Percentiles rank a stretch among this genome's conserved stretches.
These are phyloP conservation scores for Cotesia glomerata DNA, from an alignment of 1,140 invertebrate genomes.

Conservation along the genomic window DNA sequence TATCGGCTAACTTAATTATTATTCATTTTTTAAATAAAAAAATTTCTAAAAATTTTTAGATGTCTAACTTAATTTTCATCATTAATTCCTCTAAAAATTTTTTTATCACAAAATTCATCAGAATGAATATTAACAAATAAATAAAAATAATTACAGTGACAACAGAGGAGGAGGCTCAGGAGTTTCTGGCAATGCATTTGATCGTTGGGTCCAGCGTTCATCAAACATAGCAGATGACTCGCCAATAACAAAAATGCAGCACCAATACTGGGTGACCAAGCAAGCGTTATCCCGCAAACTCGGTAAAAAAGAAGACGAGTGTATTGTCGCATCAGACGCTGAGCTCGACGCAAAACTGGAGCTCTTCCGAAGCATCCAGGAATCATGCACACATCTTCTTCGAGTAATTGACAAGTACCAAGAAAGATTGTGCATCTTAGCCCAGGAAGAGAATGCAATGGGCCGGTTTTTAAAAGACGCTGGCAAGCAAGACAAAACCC, in stretches of 20 bases:
- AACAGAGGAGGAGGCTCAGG: constrained; percentile 34
- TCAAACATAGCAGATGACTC: constrained; percentile 46
- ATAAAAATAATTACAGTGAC: too few relatives aligned
- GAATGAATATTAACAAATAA: too few relatives aligned
- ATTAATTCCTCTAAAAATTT: too few relatives aligned
- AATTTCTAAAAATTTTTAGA: too few relatives aligned
- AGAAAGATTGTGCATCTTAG: constrained; percentile 86
- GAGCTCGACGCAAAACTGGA: constrained; percentile 97
- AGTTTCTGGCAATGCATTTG: constrained; percentile 47
- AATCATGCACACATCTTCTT: constrained; percentile 88
- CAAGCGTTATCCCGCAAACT: constrained; percentile 93
- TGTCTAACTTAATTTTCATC: too few relatives aligned
- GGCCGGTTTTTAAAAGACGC: constrained; percentile 94
- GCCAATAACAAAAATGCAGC: constrained; percentile 84
- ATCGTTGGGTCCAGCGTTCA: constrained; percentile 47
- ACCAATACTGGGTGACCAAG: constrained; percentile 98
- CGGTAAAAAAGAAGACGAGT: constrained; percentile 97
- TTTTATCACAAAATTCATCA: too few relatives aligned
- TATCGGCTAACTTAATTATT: too few relatives aligned
- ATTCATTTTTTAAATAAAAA: too few relatives aligned
- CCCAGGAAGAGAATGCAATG: constrained; percentile 94
- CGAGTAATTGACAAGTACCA: constrained; percentile 93
- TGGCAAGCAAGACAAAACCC: constrained; percentile 88
- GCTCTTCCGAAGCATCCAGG: constrained; percentile 93
- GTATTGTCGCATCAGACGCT: constrained; percentile 93